A percentile compares a stretch with the other conserved stretches of the same genome.
Evolutionary conservation across 2,888 invertebrate genomes (phyloP).

Genomic region (Colletes collaris): DNA sequence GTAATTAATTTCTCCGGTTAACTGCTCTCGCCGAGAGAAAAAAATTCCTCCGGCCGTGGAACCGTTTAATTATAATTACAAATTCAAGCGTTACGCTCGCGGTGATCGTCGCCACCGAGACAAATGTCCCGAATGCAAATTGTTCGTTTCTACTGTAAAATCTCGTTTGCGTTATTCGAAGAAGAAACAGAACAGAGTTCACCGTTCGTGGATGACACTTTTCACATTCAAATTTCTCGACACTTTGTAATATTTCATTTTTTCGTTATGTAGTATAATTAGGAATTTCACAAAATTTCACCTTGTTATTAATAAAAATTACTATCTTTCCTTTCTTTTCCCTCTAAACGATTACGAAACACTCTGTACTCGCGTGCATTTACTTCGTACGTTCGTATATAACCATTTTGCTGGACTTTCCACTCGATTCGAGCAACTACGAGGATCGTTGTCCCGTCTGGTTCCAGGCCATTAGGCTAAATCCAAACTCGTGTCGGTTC

Average conservation of each 20-base stretch:
- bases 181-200: too few species aligned
- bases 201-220: too few species aligned
- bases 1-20: conserved; percentile 43
- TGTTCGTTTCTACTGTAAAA: not conserved
- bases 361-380: not conserved
- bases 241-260: too few species aligned
- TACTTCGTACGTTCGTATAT: not conserved
- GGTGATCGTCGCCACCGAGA: not conserved
- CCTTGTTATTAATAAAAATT: too few species aligned
- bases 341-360: too few species aligned
- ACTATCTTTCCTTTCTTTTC: too few species aligned
- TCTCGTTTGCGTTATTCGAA: not conserved
- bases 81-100: conserved; percentile 12
- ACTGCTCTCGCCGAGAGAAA: not conserved
- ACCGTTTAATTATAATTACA: conserved; percentile 34
- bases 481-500: conserved; percentile 27
- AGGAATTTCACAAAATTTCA: too few species aligned
- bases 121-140: not conserved
- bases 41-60: conserved; percentile 13
- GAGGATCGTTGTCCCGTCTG: conserved; percentile 28
- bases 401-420: conserved; percentile 31
- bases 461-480: conserved; percentile 37
- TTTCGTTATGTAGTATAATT: too few species aligned
- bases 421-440: conserved; percentile 24
- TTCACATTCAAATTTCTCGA: too few species aligned